Base-by-base conservation (phyloP, 64 coral and sea anemone genomes). In the Porites australiensis region DNA sequence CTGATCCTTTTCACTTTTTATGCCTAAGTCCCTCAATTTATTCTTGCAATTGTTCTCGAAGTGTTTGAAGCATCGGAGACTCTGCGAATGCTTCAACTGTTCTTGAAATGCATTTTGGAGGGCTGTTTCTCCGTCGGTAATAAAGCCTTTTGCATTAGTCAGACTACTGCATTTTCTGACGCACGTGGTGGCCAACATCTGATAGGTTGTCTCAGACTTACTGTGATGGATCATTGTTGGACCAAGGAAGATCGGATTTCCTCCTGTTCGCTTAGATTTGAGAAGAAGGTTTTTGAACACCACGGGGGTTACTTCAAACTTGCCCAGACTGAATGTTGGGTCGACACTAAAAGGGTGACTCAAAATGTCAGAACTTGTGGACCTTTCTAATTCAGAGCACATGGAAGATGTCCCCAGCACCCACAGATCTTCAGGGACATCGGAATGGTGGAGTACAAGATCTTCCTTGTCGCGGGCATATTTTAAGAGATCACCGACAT, bases 401-500 rank as follows among this genome's bases (percentile, higher is more conserved):
- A 90, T 90, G 13, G 72, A 43, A 43, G 72, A 53, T 37, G 89
- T 92, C n/a, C 79, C 89, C 20, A 92, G 50, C 11, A 92, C 77
- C 89, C 89, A 92, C 13, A 72, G 48, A 74, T 92, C 89, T 84
- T 51, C 66, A 13, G 89, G 89, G 48, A 91, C 64, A 47, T 91
- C 65, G 70, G 79, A 52, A 73, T 91, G 80, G 73, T 83, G 68
- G n/a, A 92, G 58, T 19, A 92, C 72, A 75, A 92, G 72, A 64
- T 92, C 82, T 4, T 92, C 90, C 75, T 82, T 91, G n/a, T 92
- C 73, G 8, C 90, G 18, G 47, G 81, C 72, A 67, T 86, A 92
- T 45, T 79, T 73, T 43, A 92, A 58, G 43, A 92, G 71, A 27
- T 92, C 53, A 67, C 66, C 82, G 61, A 91, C 89, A 53, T 67